Evolutionary conservation across 2,113 vertebrate genomes (phyloP).

Genomic region (Pogonocichla stellata): DNA sequence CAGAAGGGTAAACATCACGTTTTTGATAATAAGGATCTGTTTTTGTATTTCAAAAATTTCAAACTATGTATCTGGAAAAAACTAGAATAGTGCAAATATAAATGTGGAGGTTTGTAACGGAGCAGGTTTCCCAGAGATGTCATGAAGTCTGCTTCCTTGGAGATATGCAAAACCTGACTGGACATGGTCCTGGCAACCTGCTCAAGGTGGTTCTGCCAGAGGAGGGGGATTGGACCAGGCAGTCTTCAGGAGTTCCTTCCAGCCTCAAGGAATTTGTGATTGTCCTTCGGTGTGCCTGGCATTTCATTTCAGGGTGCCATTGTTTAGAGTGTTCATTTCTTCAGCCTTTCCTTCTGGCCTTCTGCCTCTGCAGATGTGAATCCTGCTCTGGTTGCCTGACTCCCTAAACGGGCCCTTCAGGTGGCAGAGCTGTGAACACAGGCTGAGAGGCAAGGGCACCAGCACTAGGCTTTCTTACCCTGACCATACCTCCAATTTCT

Average conservation of each 20-base stretch:
- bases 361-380: not conserved
- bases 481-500: not conserved
- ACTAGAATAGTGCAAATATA: not conserved
- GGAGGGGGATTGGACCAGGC: not conserved
- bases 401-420: not conserved
- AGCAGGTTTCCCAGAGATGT: not conserved
- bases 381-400: not conserved
- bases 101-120: not conserved
- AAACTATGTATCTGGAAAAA: not conserved
- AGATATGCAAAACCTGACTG: not conserved
- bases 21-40: not conserved
- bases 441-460: not conserved
- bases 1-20: not conserved
- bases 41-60: not conserved
- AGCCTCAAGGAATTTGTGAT: not conserved
- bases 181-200: not conserved
- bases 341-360: not conserved
- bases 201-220: not conserved
- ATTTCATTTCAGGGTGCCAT: not conserved
- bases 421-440: not conserved
- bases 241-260: not conserved
- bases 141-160: not conserved
- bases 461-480: not conserved
- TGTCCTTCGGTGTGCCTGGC: not conserved
- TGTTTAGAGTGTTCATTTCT: not conserved